Evolutionary conservation across 2,797 vertebrate genomes (phyloP), one percentile per base, ranked within the genome.

Genomic region (Poeciliopsis turneri): DNA sequence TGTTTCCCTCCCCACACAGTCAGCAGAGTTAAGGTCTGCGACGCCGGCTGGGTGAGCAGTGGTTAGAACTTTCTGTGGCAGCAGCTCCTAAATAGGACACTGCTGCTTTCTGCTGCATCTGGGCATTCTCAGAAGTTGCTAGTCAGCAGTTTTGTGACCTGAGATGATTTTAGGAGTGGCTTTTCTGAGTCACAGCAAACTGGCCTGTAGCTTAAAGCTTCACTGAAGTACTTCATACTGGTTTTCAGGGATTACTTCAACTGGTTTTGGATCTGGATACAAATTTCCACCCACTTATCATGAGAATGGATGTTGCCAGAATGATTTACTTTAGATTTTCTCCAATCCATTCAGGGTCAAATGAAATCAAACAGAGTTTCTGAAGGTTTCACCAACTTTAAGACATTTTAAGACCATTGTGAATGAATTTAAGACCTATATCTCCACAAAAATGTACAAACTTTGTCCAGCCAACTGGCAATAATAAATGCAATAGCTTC

Each of bases 61-160:
- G 74, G 39, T 66, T 79, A 55, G 49, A 55, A 16, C 23, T 36
- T 43, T 23, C 76, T 69, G 77, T 69, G 16, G 25, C 57, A 18
- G 33, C 43, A 51, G 30, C 4, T 45, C 59, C 23, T 73, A 83
- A 73, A 68, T 76, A 83, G 77, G 77, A 43, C 77, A 79, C 57
- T 49, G 77, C 20, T 30, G 43, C 41, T 30, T 69, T 33, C 61
- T 82, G 71, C 74, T 59, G 47, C n/a, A n/a, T 64, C 25, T 30
- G 53, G 64, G 75, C 45, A 46, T 18, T 16, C n/a, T 0, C 1
- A 12, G 47, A 53, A 10, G 68, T 33, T 72, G 39, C 39, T 64
- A 23, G 47, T 71, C 68, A 46, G 68, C 68, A 71, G 68, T 2
- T 46, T 71, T 46, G 68, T 2, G 46, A 78, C 61, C 41, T 74